Conservation (phyloP, 2,113 vertebrate species). For the Brachypteracias leptosomus region DNA sequence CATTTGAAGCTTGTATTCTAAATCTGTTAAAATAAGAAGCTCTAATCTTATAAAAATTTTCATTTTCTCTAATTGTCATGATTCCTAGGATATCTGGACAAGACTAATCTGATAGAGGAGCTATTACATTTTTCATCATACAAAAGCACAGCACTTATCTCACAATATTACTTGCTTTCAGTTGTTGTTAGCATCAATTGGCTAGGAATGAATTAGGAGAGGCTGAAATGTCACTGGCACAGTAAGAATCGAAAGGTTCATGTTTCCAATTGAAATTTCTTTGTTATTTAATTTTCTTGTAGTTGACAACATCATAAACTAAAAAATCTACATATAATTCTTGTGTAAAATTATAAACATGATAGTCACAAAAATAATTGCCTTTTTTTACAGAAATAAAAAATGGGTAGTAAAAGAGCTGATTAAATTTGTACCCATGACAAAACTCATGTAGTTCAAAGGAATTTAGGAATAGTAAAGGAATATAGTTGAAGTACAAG, state of each 20-base stretch:
- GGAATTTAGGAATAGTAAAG: too few relatives aligned
- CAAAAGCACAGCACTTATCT: not conserved
- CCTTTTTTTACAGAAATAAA: not conserved
- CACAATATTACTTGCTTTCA: not conserved
- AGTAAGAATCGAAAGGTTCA: not conserved
- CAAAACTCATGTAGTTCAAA: not conserved
- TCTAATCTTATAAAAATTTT: not conserved
- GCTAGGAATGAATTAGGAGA: not conserved
- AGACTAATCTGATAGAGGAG: not conserved
- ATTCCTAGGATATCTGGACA: not conserved
- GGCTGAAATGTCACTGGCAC: not conserved
- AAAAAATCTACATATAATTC: not conserved
- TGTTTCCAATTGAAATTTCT: not conserved
- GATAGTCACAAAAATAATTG: not conserved
- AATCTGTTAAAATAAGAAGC: constrained; percentile 18
- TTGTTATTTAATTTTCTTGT: not conserved
- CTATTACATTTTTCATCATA: not conserved
- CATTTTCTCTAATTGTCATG: constrained; percentile 12
- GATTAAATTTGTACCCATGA: not conserved
- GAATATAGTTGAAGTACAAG: not conserved
- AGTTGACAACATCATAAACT: not conserved
- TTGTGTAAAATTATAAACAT: not conserved
- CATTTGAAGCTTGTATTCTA: constrained; percentile 6
- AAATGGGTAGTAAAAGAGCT: not conserved
- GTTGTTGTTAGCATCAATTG: not conserved